A percentile compares a stretch with the other conserved stretches of the same genome.
These are phyloP conservation scores for Odobenus rosmarus DNA, from an alignment of 2,113 vertebrate genomes.

Conservation along the genomic window DNA sequence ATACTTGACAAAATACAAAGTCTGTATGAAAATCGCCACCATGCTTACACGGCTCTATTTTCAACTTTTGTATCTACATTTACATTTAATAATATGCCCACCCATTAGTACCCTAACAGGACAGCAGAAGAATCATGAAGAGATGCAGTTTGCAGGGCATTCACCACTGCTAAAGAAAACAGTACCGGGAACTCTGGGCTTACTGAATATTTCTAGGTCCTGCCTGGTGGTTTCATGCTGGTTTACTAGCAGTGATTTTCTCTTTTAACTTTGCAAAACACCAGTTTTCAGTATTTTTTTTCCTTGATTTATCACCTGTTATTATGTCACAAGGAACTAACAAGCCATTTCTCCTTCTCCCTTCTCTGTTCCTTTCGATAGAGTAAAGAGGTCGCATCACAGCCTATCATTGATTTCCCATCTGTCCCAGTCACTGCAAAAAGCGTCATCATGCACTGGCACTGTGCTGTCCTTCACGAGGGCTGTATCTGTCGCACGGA, in stretches of 20 bases:
- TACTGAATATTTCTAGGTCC: background rate
- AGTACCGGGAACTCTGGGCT: background rate
- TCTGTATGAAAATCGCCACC: background rate
- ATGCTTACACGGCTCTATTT: background rate
- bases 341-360: background rate
- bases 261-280: background rate
- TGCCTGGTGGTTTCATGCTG: background rate
- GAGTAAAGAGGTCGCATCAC: background rate
- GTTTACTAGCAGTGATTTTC: background rate
- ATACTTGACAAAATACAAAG: background rate
- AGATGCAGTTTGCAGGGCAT: background rate
- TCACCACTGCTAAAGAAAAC: background rate
- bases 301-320: background rate
- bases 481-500: background rate
- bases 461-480: fast-evolving
- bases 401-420: background rate
- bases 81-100: background rate
- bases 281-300: background rate
- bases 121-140: background rate
- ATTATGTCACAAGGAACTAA: background rate
- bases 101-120: background rate
- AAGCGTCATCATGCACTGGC: background rate
- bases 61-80: background rate
- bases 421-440: background rate
- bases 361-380: background rate